Base-by-base conservation (phyloP, 2,797 vertebrate species). In the Neoniphon sammara region DNA sequence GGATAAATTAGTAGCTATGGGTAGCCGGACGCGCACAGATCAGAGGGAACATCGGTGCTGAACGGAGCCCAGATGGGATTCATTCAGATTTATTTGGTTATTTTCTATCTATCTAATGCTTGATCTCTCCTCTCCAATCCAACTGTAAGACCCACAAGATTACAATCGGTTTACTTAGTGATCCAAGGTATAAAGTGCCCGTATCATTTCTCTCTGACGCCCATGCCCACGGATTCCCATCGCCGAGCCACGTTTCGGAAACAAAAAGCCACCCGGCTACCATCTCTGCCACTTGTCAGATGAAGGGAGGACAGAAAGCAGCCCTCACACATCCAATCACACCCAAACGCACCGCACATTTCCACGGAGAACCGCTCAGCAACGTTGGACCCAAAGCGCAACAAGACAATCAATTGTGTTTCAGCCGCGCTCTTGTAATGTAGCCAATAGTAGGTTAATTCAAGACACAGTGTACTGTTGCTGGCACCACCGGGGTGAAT, bases 231-330 rank as follows among this genome's bases (percentile, higher is more conserved):
- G n/a, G 60, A 30, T 34, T 64, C 53, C 57, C 47, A 25, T 34
- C 18, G 21, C 71, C 56, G 57, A 77, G 70, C 78, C 79, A 80
- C 84, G 78, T 85, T 88, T 71, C 49, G 42, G 53, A 87, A 82
- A 90, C 84, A 83, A 85, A 78, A 83, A 83, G 66, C 75, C 44
- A 18, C 62, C 25, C 4, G 31, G 5, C 17, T 21, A 0, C 44
- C 49, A 20, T 9, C 70, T 46, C 61, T 34, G 79, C 69, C 77
- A 78, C 83, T 85, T 83, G 78, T 79, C 83, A 70, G 59, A 62
- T 49, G 58, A 46, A 18, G 20, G 44, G 15, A 60, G 53, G 49
- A 7, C 46, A 56, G 25, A 12, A 15, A 55, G 8, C 53, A 17
- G 55, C 58, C 49, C 31, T 10, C 31, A 59, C 65, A 11, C 49